Conservation (phyloP, 2,797 vertebrate genomes). For the Carcharodon carcharias region DNA sequence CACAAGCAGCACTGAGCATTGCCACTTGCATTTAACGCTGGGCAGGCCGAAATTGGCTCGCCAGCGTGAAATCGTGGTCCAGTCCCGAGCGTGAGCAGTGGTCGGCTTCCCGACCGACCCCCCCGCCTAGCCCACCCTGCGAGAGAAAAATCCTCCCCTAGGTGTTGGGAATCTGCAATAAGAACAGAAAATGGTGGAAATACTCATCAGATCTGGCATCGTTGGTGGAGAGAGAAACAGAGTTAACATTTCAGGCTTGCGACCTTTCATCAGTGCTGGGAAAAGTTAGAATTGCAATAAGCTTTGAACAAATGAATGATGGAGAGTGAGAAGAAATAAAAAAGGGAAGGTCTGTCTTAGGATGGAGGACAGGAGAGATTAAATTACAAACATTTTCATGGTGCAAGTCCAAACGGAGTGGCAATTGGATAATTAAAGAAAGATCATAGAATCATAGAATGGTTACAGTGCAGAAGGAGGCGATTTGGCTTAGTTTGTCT, state of each 20-base stretch:
- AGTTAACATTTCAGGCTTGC: neutral
- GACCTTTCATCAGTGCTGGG: neutral
- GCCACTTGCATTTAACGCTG: too few species aligned
- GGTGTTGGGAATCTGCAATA: neutral
- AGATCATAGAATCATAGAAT: neutral
- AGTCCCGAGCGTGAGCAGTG: too few species aligned
- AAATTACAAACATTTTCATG: neutral
- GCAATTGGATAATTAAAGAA: neutral
- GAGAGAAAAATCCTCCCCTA: too few species aligned
- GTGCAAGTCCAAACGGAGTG: neutral
- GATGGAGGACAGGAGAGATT: neutral
- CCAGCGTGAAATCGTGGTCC: too few species aligned
- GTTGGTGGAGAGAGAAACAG: neutral
- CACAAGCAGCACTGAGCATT: too few species aligned
- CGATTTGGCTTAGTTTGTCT: neutral
- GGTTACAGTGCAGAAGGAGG: neutral
- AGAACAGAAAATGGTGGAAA: neutral
- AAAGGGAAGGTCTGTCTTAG: neutral
- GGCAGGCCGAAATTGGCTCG: too few species aligned
- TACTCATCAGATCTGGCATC: neutral
- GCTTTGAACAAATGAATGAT: neutral
- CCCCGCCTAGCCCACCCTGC: too few species aligned
- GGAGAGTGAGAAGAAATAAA: neutral
- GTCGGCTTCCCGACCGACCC: too few species aligned
- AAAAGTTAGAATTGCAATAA: neutral